Evolutionary conservation across 2,888 invertebrate species (phyloP), one percentile per base, ranked within the genome.

Genomic region (Saturnia japonica): DNA sequence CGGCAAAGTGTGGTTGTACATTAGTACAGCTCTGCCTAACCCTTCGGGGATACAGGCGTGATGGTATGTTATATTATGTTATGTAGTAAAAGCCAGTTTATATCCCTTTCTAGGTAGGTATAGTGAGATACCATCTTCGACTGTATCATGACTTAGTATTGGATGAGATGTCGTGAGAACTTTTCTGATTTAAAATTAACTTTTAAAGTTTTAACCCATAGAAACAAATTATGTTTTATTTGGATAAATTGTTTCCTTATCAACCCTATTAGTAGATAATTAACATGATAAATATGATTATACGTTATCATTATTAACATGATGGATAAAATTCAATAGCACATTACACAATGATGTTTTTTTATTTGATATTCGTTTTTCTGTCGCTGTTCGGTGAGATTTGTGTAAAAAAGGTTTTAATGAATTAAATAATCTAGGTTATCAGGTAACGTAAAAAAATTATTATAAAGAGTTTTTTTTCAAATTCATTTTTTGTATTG

Each of bases 281-380:
- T 70, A 57, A 9, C 9, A 28, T n/a, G 25, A 66, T 67, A 67
- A 70, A 51, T 14, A 25, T 42, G 67, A 70, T 70, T 70, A 70
- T 54, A 9, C 47, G 6, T 70, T 70, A 70, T 70, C 70, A 43
- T 25, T 40, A 60, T 64, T n/a, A 28, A 42, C 40, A 40, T 70
- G 51, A 70, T 64, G 40, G 70, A 70, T 69, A n/a, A 28, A 19
- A 43, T 42, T 47, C 8, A 42, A 54, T 54, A 67, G 12, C 19
- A 43, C 22, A 66, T 42, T 70, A 67, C 54, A 1, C 34, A 51
- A 64, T 62, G 28, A 66, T 28, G 66, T 22, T 54, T 54, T 19
- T 19, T 47, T 64, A 64, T 64, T 64, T 40, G n/a, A 34, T 40
- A 7, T 34, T 12, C 0, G 34, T n/a, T n/a, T 11, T 6, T 19